Evolutionary conservation across 2,888 invertebrate species (phyloP), one percentile per base, ranked within the genome.

Genomic region (Drosophila mayaguana): DNA sequence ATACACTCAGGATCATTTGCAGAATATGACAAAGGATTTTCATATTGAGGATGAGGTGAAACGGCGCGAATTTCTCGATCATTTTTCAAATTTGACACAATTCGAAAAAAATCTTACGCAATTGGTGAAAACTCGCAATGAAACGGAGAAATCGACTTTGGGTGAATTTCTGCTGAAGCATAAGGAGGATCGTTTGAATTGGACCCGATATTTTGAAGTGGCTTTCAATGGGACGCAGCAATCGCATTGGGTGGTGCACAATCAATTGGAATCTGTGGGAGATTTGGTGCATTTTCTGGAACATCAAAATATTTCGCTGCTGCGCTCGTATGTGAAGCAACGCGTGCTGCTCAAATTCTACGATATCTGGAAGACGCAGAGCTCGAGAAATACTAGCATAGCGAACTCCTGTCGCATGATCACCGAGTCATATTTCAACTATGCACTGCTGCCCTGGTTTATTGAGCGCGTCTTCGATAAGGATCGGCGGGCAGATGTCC

Each of bases 401-500:
- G 73, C 74, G n/a, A 78, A 76, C 38, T 83, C 78, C 2, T 92
- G 92, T 50, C 91, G 91, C 1, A 72, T 79, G 9, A 75, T 88
- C 5, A 81, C 91, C 0, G 82, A 90, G 3, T 68, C 76, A 0
- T 92, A 91, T 45, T 90, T 78, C 18, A 87, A 83, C 22, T 91
- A 90, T 45, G 92, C 92, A 0, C 62, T 92, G 16, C 9, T 92
- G 20, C 92, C 92, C 0, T 92, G 92, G 92, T 91, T 92, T 28
- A 91, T 92, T 2, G 89, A 83, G 4, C 65, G 79, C n/a, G 83
- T 83, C 0, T 92, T 91, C 42, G 90, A 91, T 38, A 74, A 73
- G 42, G 74, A 90, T 4, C 75, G 78, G 2, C 87, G 92, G 0
- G 88, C 91, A 0, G 92, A 92, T 67, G 80, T 91, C 0, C 64